Percentiles rank a stretch among this genome's conserved stretches.
Evolutionary conservation across 1,140 invertebrate species (phyloP).

Genomic region (Zaprionus ornatus): DNA sequence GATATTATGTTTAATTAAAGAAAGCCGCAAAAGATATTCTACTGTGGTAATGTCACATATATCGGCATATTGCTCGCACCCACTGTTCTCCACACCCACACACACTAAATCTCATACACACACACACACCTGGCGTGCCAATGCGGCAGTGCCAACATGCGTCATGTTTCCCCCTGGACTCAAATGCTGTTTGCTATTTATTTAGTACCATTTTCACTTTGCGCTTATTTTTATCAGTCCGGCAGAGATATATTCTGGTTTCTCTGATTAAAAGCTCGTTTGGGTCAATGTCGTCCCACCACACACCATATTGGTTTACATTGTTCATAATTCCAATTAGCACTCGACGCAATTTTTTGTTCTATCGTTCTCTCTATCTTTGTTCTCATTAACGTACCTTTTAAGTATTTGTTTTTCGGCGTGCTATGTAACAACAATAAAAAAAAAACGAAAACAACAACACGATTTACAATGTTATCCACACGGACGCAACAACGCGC

Average conservation of each 20-base stretch:
- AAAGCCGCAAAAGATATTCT: neutral
- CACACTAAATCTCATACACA: neutral
- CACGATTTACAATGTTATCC: slow-evolving; percentile 17
- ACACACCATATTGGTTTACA: slow-evolving; percentile 6
- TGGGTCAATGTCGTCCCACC: slow-evolving; percentile 17
- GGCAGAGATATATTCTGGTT: slow-evolving; percentile 4
- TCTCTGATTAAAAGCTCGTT: slow-evolving; percentile 21
- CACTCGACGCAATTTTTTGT: slow-evolving; percentile 12
- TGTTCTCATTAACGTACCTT: slow-evolving; percentile 46
- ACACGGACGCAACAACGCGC: slow-evolving; percentile 38
- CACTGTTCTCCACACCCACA: neutral
- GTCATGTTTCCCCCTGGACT: slow-evolving; percentile 35
- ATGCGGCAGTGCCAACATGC: slow-evolving; percentile 37
- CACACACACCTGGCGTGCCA: slow-evolving; percentile 35
- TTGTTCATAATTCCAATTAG: slow-evolving; percentile 31
- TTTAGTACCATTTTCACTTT: slow-evolving; percentile 50
- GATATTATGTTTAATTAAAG: slow-evolving; percentile 15
- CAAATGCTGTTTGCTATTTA: slow-evolving; percentile 44
- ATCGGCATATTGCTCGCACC: slow-evolving; percentile 12
- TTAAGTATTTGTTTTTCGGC: slow-evolving; percentile 46
- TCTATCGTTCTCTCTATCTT: slow-evolving; percentile 7
- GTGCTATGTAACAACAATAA: slow-evolving; percentile 41
- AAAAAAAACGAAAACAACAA: slow-evolving; percentile 46
- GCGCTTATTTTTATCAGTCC: slow-evolving; percentile 47
- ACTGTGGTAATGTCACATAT: slow-evolving; percentile 20